Percentiles rank a stretch among this genome's conserved stretches.
These are phyloP conservation scores for Merluccius polli DNA, from an alignment of 2,797 vertebrate species.

Conservation along the genomic window DNA sequence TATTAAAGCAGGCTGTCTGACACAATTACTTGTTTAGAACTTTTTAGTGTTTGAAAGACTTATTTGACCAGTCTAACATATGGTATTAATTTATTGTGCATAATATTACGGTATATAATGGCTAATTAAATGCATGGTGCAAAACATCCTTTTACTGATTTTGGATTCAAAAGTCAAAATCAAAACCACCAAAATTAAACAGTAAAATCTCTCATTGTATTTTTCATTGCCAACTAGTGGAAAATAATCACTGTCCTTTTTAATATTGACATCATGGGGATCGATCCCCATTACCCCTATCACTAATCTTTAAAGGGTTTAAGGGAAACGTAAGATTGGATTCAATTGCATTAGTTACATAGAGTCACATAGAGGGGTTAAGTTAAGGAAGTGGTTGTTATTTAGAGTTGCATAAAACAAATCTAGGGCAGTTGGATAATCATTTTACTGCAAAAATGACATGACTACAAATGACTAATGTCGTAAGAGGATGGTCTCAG, in stretches of 20 bases:
- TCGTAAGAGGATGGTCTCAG: neutral
- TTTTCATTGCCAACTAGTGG: neutral
- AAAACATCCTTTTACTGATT: neutral
- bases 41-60: neutral
- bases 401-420: too few species aligned
- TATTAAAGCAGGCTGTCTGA: neutral
- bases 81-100: neutral
- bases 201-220: neutral
- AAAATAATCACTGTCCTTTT: neutral
- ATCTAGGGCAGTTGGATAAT: too few species aligned
- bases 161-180: neutral
- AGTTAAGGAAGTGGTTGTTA: neutral
- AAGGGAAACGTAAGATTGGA: neutral
- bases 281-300: neutral
- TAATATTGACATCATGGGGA: neutral
- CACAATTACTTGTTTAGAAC: too few species aligned
- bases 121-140: too few species aligned
- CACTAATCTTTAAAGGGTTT: neutral
- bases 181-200: too few species aligned
- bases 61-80: too few species aligned
- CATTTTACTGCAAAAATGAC: too few species aligned
- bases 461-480: neutral
- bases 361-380: neutral
- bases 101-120: neutral
- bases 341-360: neutral